Conservation (phyloP, 2,888 invertebrate genomes). For the Lagria hirta region DNA sequence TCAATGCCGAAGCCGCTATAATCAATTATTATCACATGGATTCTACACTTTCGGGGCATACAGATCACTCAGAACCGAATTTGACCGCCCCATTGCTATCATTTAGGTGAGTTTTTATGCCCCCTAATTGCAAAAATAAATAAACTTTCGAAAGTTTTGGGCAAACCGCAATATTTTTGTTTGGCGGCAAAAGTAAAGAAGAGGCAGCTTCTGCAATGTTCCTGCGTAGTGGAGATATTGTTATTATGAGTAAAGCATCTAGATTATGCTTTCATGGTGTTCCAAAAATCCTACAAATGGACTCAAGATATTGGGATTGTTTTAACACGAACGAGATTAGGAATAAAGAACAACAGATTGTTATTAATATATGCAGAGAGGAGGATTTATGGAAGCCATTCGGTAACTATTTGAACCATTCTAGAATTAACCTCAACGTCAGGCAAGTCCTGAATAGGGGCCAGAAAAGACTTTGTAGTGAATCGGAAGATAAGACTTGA, state of each 20-base stretch:
- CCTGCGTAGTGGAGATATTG: conserved; percentile 85
- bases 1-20: conserved; percentile 88
- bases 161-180: conserved; percentile 89
- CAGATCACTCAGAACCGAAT: conserved; percentile 90
- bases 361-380: conserved; percentile 44
- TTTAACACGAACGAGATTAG: conserved; percentile 17
- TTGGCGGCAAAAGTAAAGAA: conserved; percentile 77
- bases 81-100: conserved; percentile 88
- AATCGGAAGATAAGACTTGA: conserved; percentile 15
- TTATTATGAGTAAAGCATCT: conserved; percentile 85
- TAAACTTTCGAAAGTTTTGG: conserved; percentile 72
- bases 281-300: conserved; percentile 73
- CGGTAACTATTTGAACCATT: conserved; percentile 64
- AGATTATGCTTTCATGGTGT: conserved; percentile 92
- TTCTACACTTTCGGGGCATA: conserved; percentile 90
- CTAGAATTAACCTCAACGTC: conserved; percentile 92
- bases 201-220: conserved; percentile 70
- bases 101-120: conserved; percentile 65
- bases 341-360: conserved; percentile 31
- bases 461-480: conserved; percentile 53
- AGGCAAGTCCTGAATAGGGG: conserved; percentile 79
- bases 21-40: conserved; percentile 95
- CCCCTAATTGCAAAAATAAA: no score
- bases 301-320: conserved; percentile 56
- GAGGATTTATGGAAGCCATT: conserved; percentile 59